Evolutionary conservation across 2,113 vertebrate genomes (phyloP).

Genomic region (Salvelinus alpinus): DNA sequence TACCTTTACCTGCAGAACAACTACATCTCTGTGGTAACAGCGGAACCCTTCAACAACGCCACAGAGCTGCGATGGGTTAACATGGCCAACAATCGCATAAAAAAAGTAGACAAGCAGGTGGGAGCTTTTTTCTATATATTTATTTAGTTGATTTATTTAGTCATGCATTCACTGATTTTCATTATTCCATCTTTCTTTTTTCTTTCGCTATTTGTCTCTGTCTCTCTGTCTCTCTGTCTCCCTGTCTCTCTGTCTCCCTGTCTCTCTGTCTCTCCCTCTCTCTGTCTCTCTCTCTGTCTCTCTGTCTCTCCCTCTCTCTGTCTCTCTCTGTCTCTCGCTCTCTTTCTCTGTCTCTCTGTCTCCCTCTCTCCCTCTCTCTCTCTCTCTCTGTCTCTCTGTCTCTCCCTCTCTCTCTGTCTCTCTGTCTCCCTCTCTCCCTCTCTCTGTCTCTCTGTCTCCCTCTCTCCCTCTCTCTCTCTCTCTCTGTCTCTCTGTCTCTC

Average conservation of each 20-base stretch:
- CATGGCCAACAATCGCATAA: slow-evolving; percentile 92
- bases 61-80: slow-evolving; percentile 89
- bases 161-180: not conserved
- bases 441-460: not conserved
- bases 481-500: too few relatives aligned
- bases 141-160: not conserved
- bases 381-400: too few relatives aligned
- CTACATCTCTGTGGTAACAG: slow-evolving; percentile 86
- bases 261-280: not conserved
- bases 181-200: not conserved
- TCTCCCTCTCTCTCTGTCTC: too few relatives aligned
- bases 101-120: slow-evolving; percentile 82
- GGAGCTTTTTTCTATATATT: not conserved
- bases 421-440: too few relatives aligned
- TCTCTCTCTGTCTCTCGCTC: too few relatives aligned
- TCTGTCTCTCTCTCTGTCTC: too few relatives aligned
- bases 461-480: too few relatives aligned
- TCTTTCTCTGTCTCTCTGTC: too few relatives aligned
- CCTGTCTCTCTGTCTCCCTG: too few relatives aligned
- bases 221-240: too few relatives aligned
- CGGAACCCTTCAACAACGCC: slow-evolving; percentile 88
- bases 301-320: not conserved
- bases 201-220: not conserved
- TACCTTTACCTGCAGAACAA: slow-evolving; percentile 98
- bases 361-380: too few relatives aligned